Evolutionary conservation across 2,797 vertebrate species (phyloP).

Genomic region (Phyllotis vaccarum): DNA sequence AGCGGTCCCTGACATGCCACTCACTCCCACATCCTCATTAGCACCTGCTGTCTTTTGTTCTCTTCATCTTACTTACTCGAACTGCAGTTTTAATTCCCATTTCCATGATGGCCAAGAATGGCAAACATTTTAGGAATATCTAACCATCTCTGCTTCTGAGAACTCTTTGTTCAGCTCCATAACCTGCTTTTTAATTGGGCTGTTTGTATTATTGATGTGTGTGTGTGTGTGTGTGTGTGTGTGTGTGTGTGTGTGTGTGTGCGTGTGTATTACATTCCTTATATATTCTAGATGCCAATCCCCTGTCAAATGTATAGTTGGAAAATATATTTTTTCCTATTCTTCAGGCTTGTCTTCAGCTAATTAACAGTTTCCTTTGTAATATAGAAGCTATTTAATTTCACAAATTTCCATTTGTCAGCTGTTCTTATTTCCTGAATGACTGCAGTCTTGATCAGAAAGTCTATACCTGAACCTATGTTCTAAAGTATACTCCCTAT

Average conservation of each 20-base stretch:
- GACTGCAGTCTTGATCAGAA: background rate
- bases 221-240: no score
- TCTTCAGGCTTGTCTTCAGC: background rate
- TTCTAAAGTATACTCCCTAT: background rate
- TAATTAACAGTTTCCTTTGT: background rate
- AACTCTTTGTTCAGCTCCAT: background rate
- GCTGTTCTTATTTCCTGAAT: background rate
- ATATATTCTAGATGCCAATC: background rate
- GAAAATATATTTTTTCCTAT: background rate
- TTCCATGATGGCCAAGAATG: background rate
- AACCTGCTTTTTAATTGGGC: background rate
- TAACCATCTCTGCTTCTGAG: background rate
- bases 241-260: no score
- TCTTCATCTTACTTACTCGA: background rate
- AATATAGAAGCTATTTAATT: background rate
- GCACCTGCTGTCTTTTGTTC: background rate
- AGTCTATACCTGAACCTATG: background rate
- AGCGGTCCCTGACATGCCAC: no score
- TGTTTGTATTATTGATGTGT: background rate
- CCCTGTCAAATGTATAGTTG: background rate
- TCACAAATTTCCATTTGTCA: background rate
- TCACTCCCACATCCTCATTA: background rate
- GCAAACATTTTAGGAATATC: background rate
- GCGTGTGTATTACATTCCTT: background rate
- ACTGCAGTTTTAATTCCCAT: background rate